These are phyloP conservation scores for Vulpes vulpes DNA, from an alignment of 2,113 vertebrate genomes.

Conservation along the genomic window DNA sequence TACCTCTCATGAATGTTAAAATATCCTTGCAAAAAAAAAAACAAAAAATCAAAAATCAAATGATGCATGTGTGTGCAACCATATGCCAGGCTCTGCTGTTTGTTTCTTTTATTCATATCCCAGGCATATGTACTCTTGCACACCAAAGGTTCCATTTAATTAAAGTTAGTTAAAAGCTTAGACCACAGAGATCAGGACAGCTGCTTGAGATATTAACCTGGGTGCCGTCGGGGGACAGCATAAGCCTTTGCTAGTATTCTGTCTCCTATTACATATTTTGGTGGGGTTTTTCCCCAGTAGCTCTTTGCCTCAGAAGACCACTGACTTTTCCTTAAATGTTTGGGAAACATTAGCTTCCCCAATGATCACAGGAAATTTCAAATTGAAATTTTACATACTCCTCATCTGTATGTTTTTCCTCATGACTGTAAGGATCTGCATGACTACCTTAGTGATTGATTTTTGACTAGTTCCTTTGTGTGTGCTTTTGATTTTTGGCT, in stretches of 20 bases:
- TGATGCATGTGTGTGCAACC: no score
- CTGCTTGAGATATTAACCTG: conserved; percentile 80
- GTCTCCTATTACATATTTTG: conserved; percentile 66
- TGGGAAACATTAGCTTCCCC: conserved; percentile 61
- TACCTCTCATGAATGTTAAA: no score
- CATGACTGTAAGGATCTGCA: conserved; percentile 57
- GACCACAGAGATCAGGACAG: no score
- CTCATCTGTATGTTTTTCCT: conserved; percentile 63
- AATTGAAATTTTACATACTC: conserved; percentile 62
- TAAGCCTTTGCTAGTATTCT: conserved; percentile 69
- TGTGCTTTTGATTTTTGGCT: conserved; percentile 8
- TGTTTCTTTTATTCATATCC: no score
- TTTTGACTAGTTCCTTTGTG: conserved; percentile 66
- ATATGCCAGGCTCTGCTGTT: no score
- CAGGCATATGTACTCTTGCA: no score
- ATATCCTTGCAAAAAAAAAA: no score
- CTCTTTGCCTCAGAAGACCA: conserved; percentile 54
- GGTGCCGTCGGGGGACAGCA: conserved; percentile 61
- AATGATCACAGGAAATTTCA: conserved; percentile 60
- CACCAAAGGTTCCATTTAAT: no score
- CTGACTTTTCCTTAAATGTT: conserved; percentile 59
- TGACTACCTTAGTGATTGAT: conserved; percentile 62
- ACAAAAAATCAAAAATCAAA: no score
- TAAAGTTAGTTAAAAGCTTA: no score
- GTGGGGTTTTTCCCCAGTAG: background rate